Percentiles rank a stretch among this genome's conserved stretches.
Conservation (phyloP, 1,140 invertebrate species). For the Drosophila insularis region DNA sequence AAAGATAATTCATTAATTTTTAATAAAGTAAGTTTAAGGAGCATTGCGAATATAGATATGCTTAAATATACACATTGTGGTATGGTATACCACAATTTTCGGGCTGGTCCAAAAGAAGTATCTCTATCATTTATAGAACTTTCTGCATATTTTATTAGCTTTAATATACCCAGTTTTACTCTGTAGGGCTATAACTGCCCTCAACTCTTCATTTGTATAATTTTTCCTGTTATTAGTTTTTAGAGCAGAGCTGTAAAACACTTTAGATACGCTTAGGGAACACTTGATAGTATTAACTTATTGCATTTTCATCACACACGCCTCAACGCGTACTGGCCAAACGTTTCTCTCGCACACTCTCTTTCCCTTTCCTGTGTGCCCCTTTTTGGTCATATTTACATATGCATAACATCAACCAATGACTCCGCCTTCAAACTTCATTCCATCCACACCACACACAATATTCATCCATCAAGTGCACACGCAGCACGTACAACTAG, state of each 20-base stretch:
- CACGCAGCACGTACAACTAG: slow-evolving; percentile 16
- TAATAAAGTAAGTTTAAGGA: too few relatives aligned
- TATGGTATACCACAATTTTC: too few relatives aligned
- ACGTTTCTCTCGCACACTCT: too few relatives aligned
- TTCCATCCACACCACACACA: slow-evolving; percentile 16
- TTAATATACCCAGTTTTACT: too few relatives aligned
- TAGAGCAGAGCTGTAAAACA: neutral
- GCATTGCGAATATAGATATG: too few relatives aligned
- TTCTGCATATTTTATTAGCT: too few relatives aligned
- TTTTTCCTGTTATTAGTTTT: neutral
- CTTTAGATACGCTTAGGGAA: slow-evolving; percentile 56
- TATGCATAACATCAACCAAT: slow-evolving; percentile 72
- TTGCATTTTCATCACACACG: slow-evolving; percentile 63
- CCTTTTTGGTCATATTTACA: slow-evolving; percentile 48
- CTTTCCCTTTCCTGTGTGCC: neutral
- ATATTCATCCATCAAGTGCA: slow-evolving; percentile 70
- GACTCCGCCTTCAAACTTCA: slow-evolving; percentile 41
- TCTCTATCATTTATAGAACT: too few relatives aligned
- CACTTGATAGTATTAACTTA: slow-evolving; percentile 77
- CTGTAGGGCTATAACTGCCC: too few relatives aligned
- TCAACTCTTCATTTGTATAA: neutral
- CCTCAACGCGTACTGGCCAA: slow-evolving; percentile 8
- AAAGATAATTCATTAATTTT: too few relatives aligned
- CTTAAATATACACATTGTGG: too few relatives aligned
- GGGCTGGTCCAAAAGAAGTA: too few relatives aligned